phyloP scores from a whole-genome alignment of 1,140 invertebrate genomes.

The Diprion similis region DNA sequence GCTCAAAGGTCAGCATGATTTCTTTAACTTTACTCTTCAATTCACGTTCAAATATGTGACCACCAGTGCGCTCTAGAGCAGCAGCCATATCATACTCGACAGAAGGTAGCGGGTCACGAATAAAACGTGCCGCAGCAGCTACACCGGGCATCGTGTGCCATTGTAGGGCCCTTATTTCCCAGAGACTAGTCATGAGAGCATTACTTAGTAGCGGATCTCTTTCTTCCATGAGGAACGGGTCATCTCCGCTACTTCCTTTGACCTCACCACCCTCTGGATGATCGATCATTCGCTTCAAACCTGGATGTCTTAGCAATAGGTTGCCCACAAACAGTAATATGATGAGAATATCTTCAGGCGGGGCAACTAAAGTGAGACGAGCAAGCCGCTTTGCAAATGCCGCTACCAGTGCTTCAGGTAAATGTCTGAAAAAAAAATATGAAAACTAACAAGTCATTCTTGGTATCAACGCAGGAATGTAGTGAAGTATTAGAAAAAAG shows the following conservation, averaged over 20 bases:
- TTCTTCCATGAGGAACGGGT: slow-evolving; percentile 87
- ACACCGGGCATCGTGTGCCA: slow-evolving; percentile 78
- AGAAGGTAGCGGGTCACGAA: slow-evolving; percentile 70
- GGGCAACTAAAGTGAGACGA: slow-evolving; percentile 81
- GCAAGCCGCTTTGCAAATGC: slow-evolving; percentile 92
- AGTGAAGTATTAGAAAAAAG: neutral
- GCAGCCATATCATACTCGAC: slow-evolving; percentile 73
- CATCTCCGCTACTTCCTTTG: slow-evolving; percentile 54
- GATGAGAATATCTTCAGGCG: slow-evolving; percentile 79
- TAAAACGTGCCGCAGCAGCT: slow-evolving; percentile 72
- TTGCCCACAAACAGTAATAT: slow-evolving; percentile 88
- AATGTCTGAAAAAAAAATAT: slow-evolving; percentile 72
- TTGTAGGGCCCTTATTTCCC: slow-evolving; percentile 86
- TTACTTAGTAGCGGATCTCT: slow-evolving; percentile 77
- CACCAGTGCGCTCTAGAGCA: slow-evolving; percentile 66
- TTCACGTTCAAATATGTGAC: slow-evolving; percentile 70
- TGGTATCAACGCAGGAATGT: too few relatives aligned
- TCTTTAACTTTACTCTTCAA: slow-evolving; percentile 68
- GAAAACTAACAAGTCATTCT: neutral
- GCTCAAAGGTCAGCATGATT: slow-evolving; percentile 69
- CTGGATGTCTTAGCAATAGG: slow-evolving; percentile 85
- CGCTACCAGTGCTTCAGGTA: slow-evolving; percentile 90
- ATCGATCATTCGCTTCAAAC: slow-evolving; percentile 80
- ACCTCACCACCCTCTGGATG: slow-evolving; percentile 59
- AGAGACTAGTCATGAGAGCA: slow-evolving; percentile 87